These are phyloP conservation scores for Telenomus remus DNA, from an alignment of 1,140 invertebrate species.

Conservation along the genomic window DNA sequence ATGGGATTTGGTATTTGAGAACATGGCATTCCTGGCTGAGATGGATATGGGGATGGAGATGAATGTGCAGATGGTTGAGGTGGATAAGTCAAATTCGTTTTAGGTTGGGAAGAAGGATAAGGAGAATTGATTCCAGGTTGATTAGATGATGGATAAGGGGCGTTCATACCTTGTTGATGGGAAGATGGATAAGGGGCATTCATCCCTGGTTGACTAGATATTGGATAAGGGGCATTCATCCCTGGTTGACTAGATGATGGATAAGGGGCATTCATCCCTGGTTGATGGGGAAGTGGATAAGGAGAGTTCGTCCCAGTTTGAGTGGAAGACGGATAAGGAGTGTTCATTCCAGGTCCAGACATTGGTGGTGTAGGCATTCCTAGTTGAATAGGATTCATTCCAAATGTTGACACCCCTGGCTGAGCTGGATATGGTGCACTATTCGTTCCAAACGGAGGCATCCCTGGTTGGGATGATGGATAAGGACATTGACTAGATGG, in stretches of 20 bases:
- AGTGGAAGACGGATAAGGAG: conserved; percentile 18
- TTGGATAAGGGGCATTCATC: conserved; percentile 1
- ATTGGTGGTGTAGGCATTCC: conserved; percentile 5
- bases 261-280: conserved; percentile 59
- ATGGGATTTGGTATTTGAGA: neutral
- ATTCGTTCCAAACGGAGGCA: conserved; percentile 15
- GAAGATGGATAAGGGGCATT: neutral
- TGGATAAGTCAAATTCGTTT: conserved; percentile 13
- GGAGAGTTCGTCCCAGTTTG: conserved; percentile 16
- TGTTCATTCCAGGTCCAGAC: conserved; percentile 15
- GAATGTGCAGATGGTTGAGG: conserved; percentile 10
- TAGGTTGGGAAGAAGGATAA: neutral
- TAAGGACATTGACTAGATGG: conserved; percentile 51
- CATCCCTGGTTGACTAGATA: neutral
- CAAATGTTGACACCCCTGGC: conserved; percentile 13
- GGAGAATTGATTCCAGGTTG: too few relatives aligned
- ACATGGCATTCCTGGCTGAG: conserved; percentile 7
- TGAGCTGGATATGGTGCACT: conserved; percentile 14
- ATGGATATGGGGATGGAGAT: conserved; percentile 2
- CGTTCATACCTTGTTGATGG: neutral
- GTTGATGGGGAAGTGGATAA: conserved; percentile 27
- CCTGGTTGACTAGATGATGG: conserved; percentile 42
- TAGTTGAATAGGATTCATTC: conserved; percentile 12
- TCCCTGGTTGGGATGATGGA: conserved; percentile 29
- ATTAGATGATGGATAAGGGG: too few relatives aligned